Evolutionary conservation across 2,888 invertebrate genomes (phyloP), one percentile per base, ranked within the genome.

Genomic region (Ophion costatus): DNA sequence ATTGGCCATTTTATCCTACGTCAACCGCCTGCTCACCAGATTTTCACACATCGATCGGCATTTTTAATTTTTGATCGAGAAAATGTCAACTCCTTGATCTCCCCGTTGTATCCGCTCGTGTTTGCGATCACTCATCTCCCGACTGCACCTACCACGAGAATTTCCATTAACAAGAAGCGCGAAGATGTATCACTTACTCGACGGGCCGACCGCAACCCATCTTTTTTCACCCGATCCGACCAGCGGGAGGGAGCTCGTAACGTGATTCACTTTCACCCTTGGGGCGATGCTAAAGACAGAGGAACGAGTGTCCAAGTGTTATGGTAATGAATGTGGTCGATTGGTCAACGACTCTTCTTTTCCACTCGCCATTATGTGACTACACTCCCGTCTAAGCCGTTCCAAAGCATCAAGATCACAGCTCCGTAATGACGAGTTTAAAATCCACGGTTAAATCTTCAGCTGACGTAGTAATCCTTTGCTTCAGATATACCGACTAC

Each of bases 201-300:
- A 89, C 89, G 89, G 87, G 88, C 79, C 80, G 83, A 70, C 83
- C 83, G 84, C 84, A 83, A 56, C 57, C 78, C 63, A 64, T 74
- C 66, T 75, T 57, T 63, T 75, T 57, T 63, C 66, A n/a, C 84
- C 80, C 84, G 70, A 83, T 70, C 38, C 73, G 59, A 57, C 51
- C 51, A 80, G 85, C 86, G 89, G 89, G 87, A 82, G 89, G 56
- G 17, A 91, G 90, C 84, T 76, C 90, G 89, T 89, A 90, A 89
- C 89, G 90, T 91, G 90, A 90, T 91, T 92, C 91, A 91, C 92
- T 91, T 92, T 91, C 92, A 89, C 90, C 91, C 90, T 89, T 87
- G 88, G 89, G 90, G 91, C 87, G 80, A 86, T 61, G 59, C 45
- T 67, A 69, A 79, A 71, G 66, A 84, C 66, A n/a, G 79, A 79